Evolutionary conservation across 2,888 invertebrate genomes (phyloP), one percentile per base, ranked within the genome.

Genomic region (Eledone cirrhosa): DNA sequence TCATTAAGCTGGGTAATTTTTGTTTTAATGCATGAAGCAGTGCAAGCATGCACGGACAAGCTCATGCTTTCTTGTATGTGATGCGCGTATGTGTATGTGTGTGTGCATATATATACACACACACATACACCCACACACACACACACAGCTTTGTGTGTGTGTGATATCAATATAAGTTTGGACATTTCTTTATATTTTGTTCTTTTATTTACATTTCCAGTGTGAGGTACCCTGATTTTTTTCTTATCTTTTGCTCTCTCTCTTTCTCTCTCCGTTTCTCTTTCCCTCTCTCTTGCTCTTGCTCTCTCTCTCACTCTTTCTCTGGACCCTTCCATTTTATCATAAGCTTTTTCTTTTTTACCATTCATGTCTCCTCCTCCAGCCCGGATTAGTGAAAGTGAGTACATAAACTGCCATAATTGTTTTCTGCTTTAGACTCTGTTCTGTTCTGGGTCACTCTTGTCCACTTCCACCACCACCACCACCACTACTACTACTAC

Each of bases 391-490:
- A 72, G 31, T 72, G 31, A 72, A 72, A 72, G 72, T 72, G 72
- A 72, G 72, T 72, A 72, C 72, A 31, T 41, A 41, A 41, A 41
- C 31, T 72, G 33, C 72, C 72, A 72, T n/a, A n/a, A n/a, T 72
- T 72, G 72, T 72, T 72, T 72, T 72, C 31, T 72, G 72, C 72
- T 72, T 72, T 41, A 31, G 41, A 41, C 72, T 72, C 72, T 33
- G 72, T 72, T 72, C 72, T 72, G 72, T 72, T 72, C 41, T 72
- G 72, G 72, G 72, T 72, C 72, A 72, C 72, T 72, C 72, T n/a
- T 72, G 72, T 72, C 72, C 72, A 72, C 72, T n/a, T n/a, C 31
- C 31, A 29, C 67, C 67, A 31, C 67, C 33, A 33, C 33, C 29
- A n/a, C 41, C 31, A 72, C 33, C 31, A 41, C 41, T 41, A 31